Conservation (phyloP, 2,888 invertebrate genomes). For the Exocentrus adspersus region DNA sequence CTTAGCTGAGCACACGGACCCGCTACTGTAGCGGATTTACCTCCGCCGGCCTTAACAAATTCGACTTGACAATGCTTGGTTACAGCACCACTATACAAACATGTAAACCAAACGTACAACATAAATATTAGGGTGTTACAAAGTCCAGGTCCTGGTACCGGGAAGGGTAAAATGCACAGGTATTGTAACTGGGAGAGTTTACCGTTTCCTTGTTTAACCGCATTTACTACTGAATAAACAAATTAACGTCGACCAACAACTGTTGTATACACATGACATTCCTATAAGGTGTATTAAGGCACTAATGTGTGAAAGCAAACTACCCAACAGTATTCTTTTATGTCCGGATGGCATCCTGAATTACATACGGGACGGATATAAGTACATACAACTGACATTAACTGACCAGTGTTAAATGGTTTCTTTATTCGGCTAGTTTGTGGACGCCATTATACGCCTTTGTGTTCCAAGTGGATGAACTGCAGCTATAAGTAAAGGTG, state of each 20-base stretch:
- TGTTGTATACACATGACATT: conserved; percentile 34
- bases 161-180: too few relatives aligned
- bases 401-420: conserved; percentile 29
- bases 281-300: conserved; percentile 28
- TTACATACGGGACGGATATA: conserved; percentile 25
- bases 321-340: conserved; percentile 31
- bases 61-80: too few relatives aligned
- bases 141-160: too few relatives aligned
- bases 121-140: too few relatives aligned
- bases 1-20: conserved; percentile 24
- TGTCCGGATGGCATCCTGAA: conserved; percentile 23
- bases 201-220: conserved; percentile 36
- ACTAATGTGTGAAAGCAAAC: conserved; percentile 36
- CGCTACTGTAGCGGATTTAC: conserved; percentile 27
- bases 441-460: conserved; percentile 11
- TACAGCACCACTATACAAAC: too few relatives aligned
- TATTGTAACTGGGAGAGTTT: too few relatives aligned
- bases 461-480: too few relatives aligned
- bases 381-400: conserved; percentile 20
- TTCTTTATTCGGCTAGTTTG: conserved; percentile 25
- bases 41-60: background rate
- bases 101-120: too few relatives aligned
- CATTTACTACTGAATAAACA: conserved; percentile 45
- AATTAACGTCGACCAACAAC: conserved; percentile 34
- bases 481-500: too few relatives aligned